Conservation (phyloP, 2,888 invertebrate genomes). For the Kryphioiulus occultus region DNA sequence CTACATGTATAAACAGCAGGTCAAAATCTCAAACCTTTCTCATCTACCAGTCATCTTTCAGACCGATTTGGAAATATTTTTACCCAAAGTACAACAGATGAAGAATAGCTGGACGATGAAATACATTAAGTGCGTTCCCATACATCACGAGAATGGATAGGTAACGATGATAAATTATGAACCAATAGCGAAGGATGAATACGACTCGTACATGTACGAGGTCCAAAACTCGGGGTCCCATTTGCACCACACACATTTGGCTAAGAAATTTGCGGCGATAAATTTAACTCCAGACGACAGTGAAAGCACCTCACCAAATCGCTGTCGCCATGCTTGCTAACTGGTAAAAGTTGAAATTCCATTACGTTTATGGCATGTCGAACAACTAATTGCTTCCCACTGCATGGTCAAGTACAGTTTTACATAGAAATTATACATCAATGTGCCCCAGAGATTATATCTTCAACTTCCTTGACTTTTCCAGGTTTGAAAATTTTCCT, state of each 20-base stretch:
- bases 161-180: not conserved
- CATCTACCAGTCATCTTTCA: too few relatives aligned
- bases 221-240: not conserved
- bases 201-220: not conserved
- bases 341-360: not conserved
- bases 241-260: not conserved
- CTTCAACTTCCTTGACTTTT: too few relatives aligned
- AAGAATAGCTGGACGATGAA: conserved; percentile 5
- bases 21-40: too few relatives aligned
- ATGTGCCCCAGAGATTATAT: too few relatives aligned
- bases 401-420: too few relatives aligned
- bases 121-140: not conserved
- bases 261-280: not conserved
- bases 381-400: too few relatives aligned
- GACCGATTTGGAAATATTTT: not conserved
- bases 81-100: not conserved
- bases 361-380: too few relatives aligned
- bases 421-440: too few relatives aligned
- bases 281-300: not conserved
- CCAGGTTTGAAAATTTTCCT: too few relatives aligned
- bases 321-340: not conserved
- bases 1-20: too few relatives aligned
- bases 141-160: not conserved
- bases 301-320: not conserved
- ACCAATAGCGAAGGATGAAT: not conserved